These are phyloP conservation scores for Aphidius ervi DNA, from an alignment of 1,140 invertebrate species.

Conservation along the genomic window DNA sequence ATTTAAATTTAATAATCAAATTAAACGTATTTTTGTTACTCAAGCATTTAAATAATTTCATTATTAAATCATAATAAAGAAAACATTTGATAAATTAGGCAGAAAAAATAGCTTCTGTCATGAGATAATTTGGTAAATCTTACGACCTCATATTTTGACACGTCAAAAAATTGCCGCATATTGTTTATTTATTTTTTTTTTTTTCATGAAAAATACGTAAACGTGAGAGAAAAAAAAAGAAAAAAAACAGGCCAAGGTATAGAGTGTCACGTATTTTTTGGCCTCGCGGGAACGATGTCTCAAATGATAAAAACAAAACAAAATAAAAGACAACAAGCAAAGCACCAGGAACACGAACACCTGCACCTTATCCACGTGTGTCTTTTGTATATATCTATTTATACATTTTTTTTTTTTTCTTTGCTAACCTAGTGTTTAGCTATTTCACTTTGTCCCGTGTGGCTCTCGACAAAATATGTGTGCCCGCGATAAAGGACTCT, in stretches of 20 bases:
- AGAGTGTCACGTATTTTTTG: background rate
- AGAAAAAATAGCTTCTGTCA: too few species aligned
- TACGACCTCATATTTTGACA: too few species aligned
- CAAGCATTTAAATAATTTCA: too few species aligned
- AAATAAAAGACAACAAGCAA: background rate
- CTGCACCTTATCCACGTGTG: constrained; percentile 21
- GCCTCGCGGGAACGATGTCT: constrained; percentile 50
- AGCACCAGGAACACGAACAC: constrained; percentile 20
- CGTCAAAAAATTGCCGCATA: too few species aligned
- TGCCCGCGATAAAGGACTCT: constrained; percentile 30
- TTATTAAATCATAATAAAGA: too few species aligned
- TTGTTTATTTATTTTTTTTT: background rate
- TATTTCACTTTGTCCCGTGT: constrained; percentile 13
- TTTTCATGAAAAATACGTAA: too few species aligned
- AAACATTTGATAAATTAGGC: too few species aligned
- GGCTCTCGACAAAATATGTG: constrained; percentile 34
- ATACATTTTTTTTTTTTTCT: constrained; percentile 1
- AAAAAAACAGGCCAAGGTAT: too few species aligned
- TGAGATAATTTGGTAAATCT: too few species aligned
- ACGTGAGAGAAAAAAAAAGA: too few species aligned
- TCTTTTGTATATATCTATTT: constrained; percentile 1
- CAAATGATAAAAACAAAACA: constrained; percentile 45
- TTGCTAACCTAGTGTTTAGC: background rate
- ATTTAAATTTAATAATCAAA: too few species aligned
- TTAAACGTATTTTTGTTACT: too few species aligned